phyloP scores from a whole-genome alignment of 2,888 invertebrate species.

The Hyposoter dolosus region DNA sequence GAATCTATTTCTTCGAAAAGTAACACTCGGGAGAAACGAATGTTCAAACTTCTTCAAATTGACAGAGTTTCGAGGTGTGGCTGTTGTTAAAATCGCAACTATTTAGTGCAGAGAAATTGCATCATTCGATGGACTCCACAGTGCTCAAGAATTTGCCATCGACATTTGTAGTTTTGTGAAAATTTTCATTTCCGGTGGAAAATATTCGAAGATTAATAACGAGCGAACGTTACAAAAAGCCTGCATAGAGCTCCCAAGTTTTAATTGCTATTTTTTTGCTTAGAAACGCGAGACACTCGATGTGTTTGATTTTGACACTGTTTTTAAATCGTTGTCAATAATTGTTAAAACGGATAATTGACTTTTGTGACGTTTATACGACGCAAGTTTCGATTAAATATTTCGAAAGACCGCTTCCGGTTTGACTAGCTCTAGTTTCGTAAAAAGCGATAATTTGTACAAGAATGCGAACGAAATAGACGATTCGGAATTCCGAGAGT shows the following conservation, averaged over 20 bases:
- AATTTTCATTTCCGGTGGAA: neutral
- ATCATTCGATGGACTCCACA: neutral
- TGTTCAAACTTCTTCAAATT: neutral
- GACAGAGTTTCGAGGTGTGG: neutral
- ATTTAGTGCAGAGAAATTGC: neutral
- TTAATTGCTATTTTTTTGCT: neutral
- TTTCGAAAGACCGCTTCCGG: neutral
- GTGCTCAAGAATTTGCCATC: neutral
- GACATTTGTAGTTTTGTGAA: neutral
- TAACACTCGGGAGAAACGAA: neutral
- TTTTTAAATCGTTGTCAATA: neutral
- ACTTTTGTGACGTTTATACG: neutral
- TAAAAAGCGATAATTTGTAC: neutral
- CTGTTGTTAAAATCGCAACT: neutral
- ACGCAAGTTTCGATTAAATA: neutral
- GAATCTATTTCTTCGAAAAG: neutral
- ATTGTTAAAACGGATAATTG: neutral
- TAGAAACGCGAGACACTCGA: neutral
- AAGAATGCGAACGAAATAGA: too few species aligned
- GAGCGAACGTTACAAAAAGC: neutral
- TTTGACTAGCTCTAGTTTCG: neutral
- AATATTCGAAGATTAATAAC: neutral
- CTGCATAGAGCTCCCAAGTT: neutral
- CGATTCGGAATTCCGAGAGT: neutral
- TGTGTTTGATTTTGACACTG: neutral